phyloP scores from a whole-genome alignment of 2,797 vertebrate genomes.

The Pseudomugil gertrudae region DNA sequence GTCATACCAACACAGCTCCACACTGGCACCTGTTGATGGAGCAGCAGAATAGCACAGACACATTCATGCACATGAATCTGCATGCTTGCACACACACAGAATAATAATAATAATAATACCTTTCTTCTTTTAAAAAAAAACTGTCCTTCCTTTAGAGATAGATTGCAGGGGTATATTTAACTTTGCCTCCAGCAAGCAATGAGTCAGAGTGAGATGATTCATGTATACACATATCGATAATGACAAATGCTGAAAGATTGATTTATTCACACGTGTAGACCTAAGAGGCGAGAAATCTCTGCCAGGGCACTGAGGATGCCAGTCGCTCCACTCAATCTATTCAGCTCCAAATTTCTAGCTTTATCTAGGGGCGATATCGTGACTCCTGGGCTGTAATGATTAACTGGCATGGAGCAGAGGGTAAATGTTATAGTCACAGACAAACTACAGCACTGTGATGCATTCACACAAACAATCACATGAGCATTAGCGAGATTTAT shows the following conservation, averaged over 20 bases:
- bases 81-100: neutral
- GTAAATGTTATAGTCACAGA: constrained; percentile 22
- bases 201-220: constrained; percentile 35
- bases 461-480: neutral
- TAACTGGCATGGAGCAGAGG: constrained; percentile 25
- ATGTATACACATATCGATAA: constrained; percentile 9
- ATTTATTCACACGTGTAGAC: constrained; percentile 19
- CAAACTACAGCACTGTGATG: neutral
- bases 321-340: constrained; percentile 18
- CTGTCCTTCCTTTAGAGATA: constrained; percentile 32
- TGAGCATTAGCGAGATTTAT: neutral
- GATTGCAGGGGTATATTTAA: constrained; percentile 35
- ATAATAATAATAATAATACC: neutral
- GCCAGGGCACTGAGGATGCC: neutral
- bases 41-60: constrained; percentile 55
- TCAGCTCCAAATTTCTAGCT: constrained; percentile 9
- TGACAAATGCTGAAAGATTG: constrained; percentile 7
- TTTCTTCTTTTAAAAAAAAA: neutral
- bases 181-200: constrained; percentile 29
- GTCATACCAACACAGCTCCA: constrained; percentile 61
- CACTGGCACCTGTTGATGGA: constrained; percentile 81
- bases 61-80: neutral
- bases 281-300: constrained; percentile 15
- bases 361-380: constrained; percentile 5
- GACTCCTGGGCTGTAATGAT: neutral